Percentiles rank a stretch among this genome's conserved stretches.
These are phyloP conservation scores for Saturnia japonica DNA, from an alignment of 2,888 invertebrate genomes.

Conservation along the genomic window DNA sequence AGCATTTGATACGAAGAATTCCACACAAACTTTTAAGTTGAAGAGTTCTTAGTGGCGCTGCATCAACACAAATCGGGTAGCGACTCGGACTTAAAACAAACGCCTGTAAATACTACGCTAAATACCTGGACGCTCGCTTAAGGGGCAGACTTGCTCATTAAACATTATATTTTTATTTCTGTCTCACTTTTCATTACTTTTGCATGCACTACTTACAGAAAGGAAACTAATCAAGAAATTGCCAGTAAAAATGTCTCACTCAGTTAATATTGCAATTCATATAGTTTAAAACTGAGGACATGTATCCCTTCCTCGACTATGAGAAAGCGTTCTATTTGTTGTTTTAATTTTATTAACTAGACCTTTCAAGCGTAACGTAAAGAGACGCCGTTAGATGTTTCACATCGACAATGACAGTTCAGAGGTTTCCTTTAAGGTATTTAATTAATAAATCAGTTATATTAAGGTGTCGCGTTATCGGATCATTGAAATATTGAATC, in stretches of 20 bases:
- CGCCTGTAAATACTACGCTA: constrained; percentile 14
- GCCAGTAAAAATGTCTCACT: not conserved
- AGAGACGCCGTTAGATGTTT: too few species aligned
- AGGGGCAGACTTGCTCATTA: constrained; percentile 9
- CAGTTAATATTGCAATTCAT: not conserved
- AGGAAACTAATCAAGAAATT: not conserved
- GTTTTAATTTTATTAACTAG: too few species aligned
- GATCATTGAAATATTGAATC: too few species aligned
- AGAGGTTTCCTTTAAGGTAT: too few species aligned
- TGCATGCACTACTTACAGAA: not conserved
- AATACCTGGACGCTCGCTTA: constrained; percentile 21
- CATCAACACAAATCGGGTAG: constrained; percentile 7
- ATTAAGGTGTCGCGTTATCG: too few species aligned
- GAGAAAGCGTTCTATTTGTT: not conserved
- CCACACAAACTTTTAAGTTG: not conserved
- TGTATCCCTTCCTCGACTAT: not conserved
- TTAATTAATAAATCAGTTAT: too few species aligned
- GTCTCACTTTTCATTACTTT: not conserved
- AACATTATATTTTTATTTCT: not conserved
- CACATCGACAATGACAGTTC: too few species aligned
- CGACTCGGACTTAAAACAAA: constrained; percentile 7
- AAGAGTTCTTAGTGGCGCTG: not conserved
- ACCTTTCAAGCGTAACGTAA: too few species aligned
- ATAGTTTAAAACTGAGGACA: not conserved
- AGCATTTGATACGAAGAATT: not conserved